phyloP scores from a whole-genome alignment of 2,797 vertebrate species.

The Siniperca obscura region DNA sequence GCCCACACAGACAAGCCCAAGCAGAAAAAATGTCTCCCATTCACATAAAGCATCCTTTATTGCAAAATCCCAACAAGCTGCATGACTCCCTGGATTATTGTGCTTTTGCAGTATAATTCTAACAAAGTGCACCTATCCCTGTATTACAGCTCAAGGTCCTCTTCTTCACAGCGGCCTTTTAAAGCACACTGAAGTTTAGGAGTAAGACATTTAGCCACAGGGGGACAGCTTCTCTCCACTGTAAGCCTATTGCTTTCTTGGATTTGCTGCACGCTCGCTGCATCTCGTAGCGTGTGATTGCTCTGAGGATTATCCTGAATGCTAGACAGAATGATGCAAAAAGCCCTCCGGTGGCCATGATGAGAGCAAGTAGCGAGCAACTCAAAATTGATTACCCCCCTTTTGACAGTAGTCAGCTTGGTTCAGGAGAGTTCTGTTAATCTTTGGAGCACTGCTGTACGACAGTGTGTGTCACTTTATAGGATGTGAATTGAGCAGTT shows the following conservation, averaged over 20 bases:
- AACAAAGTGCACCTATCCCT: conserved; percentile 66
- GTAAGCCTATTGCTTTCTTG: conserved; percentile 80
- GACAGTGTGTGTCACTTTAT: conserved; percentile 45
- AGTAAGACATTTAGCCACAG: conserved; percentile 81
- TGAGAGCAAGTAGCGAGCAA: conserved; percentile 71
- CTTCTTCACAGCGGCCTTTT: conserved; percentile 54
- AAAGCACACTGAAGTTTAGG: conserved; percentile 66
- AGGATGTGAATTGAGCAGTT: conserved; percentile 56
- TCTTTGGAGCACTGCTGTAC: conserved; percentile 54
- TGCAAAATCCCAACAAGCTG: conserved; percentile 50
- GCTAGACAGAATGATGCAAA: conserved; percentile 79
- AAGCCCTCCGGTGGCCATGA: conserved; percentile 78
- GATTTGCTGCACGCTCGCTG: conserved; percentile 73
- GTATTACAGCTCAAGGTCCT: conserved; percentile 65
- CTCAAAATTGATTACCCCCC: conserved; percentile 78
- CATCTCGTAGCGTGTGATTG: conserved; percentile 82
- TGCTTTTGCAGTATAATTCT: conserved; percentile 43
- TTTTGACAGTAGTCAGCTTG: conserved; percentile 63
- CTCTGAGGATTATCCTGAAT: conserved; percentile 80
- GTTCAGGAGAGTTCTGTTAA: conserved; percentile 71
- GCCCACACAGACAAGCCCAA: conserved; percentile 31
- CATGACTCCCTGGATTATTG: conserved; percentile 56
- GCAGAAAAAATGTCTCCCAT: conserved; percentile 22
- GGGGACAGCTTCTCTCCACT: conserved; percentile 74
- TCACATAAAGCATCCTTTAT: conserved; percentile 48